Base-by-base conservation (phyloP, 2,797 vertebrate genomes). In the Danio tinwini region DNA sequence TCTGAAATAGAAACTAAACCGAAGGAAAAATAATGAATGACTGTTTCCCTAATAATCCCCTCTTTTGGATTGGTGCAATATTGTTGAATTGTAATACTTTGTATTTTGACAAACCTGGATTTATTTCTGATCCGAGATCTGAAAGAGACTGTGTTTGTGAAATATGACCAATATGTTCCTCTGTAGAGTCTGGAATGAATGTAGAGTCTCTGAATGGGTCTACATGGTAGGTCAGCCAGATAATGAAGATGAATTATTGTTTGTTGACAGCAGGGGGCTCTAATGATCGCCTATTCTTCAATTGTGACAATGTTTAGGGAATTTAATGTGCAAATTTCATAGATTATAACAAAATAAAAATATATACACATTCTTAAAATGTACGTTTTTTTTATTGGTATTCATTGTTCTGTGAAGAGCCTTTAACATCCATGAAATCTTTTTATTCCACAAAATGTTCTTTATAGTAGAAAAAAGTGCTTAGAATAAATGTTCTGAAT, bases 181-280 rank as follows among this genome's bases (percentile, higher is more conserved):
- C 76, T 84, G 68, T 56, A 29, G 50, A 52, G 62, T 81, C 63
- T 53, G 40, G 2, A 14, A 70, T 74, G 67, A 50, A 73, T 77
- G 29, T 29, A 29, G 3, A 29, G 1, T 29, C 29, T 29, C 37
- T 77, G 69, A 82, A 73, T 53, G 10, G 73, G 81, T 77, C 59
- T 53, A 13, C 49, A 65, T 42, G 10, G 44, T 13, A 40, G 8
- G 0, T 21, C 39, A 1, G 82, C 82, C 86, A 84, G 76, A 59
- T 49, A 70, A 9, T n/a, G 69, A 83, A 84, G 76, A 84, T 86
- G 85, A 67, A 81, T 40, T 42, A 77, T 72, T 53, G 6, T 68
- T 70, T 7, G 58, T 65, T 12, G 55, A 75, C 63, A 73, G 62
- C 45, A 70, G 76, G 42, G 74, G 73, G 29, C 62, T 74, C 58